Base-by-base conservation (phyloP, 2,888 invertebrate species). In the Taphrorychus bicolor region DNA sequence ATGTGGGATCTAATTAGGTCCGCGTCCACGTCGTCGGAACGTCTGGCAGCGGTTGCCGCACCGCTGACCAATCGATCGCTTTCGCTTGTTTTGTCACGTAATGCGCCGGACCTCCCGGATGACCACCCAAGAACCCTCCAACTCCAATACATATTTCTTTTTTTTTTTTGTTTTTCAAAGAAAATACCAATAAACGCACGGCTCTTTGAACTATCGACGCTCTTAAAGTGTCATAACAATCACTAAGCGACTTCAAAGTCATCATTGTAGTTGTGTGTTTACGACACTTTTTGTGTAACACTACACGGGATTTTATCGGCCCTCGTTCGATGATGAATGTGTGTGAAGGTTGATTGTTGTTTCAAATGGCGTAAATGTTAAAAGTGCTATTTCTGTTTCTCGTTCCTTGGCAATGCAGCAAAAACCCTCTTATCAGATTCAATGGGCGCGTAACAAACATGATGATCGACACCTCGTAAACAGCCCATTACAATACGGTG, bases 81-180 rank as follows among this genome's bases (percentile, higher is more conserved):
- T 54, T 66, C 57, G 61, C 57, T 54, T 60, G 59, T 66, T 66
- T 57, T 61, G 66, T 66, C 66, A 66, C 66, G 60, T 60, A 56
- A 66, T 60, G 66, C 66, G 66, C 5, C 40, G 66, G 75, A 66
- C 66, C 66, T 76, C 76, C 75, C 70, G 69, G 72, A 69, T 48
- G n/a, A 24, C 24, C 32, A 23, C 16, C 52, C 32, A 32, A 11
- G 32, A 32, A 32, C 32, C 32, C 32, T n/a, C n/a, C n/a, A n/a
- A n/a, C n/a, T n/a, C n/a, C n/a, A n/a, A n/a, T n/a, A n/a, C n/a
- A n/a, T n/a, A n/a, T n/a, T n/a, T n/a, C n/a, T n/a, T n/a, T n/a
- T n/a, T n/a, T n/a, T n/a, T n/a, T n/a, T n/a, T n/a, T n/a, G n/a
- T n/a, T n/a, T n/a, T n/a, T n/a, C n/a, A n/a, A n/a, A n/a, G n/a